These are phyloP conservation scores for Drosophila sordidula DNA, from an alignment of 2,888 invertebrate species.

Conservation along the genomic window DNA sequence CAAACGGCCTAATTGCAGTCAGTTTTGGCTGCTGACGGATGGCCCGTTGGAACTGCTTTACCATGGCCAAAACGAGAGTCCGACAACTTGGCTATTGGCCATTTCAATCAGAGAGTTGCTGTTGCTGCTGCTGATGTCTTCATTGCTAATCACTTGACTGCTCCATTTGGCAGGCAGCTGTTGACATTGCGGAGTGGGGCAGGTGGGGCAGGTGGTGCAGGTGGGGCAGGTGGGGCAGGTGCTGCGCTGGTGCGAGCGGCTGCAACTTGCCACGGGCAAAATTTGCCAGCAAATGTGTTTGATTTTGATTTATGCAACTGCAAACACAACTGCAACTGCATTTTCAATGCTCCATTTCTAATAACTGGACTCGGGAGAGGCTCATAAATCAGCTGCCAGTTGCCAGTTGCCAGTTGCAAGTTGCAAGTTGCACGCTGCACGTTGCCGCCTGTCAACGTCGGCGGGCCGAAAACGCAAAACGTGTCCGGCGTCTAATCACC, in stretches of 20 bases:
- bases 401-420: constrained; percentile 10
- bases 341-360: constrained; percentile 63
- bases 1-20: constrained; percentile 20
- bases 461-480: constrained; percentile 1
- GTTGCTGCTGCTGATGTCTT: constrained; percentile 52
- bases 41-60: constrained; percentile 12
- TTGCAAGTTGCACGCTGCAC: constrained; percentile 23
- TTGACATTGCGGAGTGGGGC: constrained; percentile 25
- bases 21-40: constrained; percentile 35
- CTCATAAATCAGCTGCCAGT: constrained; percentile 50
- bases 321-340: constrained; percentile 44
- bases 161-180: constrained; percentile 61
- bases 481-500: neutral
- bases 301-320: constrained; percentile 66
- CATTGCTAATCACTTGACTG: constrained; percentile 74
- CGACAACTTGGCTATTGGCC: constrained; percentile 43
- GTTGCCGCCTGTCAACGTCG: constrained; percentile 11
- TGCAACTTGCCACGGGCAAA: constrained; percentile 31
- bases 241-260: neutral
- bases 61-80: constrained; percentile 48
- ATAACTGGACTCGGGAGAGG: constrained; percentile 65
- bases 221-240: constrained; percentile 12
- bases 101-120: constrained; percentile 59
- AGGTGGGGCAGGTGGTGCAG: constrained; percentile 13
- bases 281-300: constrained; percentile 66